Conservation (phyloP, 1,140 invertebrate species). For the Pseudachorutes palmiensis region DNA sequence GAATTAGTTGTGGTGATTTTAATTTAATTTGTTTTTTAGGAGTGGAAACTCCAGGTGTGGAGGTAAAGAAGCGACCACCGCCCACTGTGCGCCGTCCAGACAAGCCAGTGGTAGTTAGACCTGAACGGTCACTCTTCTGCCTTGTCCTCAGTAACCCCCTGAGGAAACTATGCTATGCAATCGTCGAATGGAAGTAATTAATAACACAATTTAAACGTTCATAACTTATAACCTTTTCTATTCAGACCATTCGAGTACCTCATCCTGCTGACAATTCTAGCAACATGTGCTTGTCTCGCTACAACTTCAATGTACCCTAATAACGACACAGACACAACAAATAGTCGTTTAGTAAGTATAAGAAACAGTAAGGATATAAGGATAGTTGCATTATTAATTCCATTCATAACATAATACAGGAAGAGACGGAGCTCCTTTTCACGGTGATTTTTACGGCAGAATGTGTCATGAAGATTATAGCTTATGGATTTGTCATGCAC, state of each 20-base stretch:
- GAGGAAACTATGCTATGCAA: constrained; percentile 85
- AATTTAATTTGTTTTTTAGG: too few relatives aligned
- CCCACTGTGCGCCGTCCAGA: background rate
- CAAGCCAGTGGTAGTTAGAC: constrained; percentile 67
- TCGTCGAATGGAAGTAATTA: constrained; percentile 95
- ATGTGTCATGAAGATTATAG: constrained; percentile 98
- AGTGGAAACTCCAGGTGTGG: background rate
- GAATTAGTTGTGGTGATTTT: too few relatives aligned
- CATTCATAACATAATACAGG: constrained; percentile 56
- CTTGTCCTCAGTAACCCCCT: constrained; percentile 86
- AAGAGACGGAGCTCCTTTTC: constrained; percentile 97
- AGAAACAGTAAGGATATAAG: background rate
- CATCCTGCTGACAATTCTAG: constrained; percentile 97
- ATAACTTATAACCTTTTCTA: constrained; percentile 7
- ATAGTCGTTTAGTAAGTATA: constrained; percentile 88
- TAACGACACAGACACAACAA: constrained; percentile 90
- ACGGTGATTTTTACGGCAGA: constrained; percentile 97
- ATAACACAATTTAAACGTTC: constrained; percentile 39
- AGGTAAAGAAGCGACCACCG: background rate
- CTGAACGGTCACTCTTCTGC: constrained; percentile 82
- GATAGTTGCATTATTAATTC: constrained; percentile 13
- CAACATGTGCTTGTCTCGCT: constrained; percentile 85
- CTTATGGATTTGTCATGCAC: constrained; percentile 95
- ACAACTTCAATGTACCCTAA: constrained; percentile 84
- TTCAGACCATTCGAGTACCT: constrained; percentile 95